Base-by-base conservation (phyloP, 2,797 vertebrate species). In the Buphagus erythrorhynchus region DNA sequence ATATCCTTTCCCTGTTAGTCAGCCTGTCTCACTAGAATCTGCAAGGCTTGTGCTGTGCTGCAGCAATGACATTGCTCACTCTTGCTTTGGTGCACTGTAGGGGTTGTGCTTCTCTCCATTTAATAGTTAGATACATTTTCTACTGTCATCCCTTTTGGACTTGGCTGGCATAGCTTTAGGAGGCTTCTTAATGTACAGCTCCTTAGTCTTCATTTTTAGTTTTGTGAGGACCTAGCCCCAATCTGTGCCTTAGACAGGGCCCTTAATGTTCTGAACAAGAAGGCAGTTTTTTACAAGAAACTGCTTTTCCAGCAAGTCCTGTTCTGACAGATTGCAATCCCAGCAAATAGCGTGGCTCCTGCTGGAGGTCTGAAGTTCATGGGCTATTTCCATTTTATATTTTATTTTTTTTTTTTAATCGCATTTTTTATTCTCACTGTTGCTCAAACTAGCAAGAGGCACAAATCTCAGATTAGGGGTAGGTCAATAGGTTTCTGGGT, bases 11-110 rank as follows among this genome's bases (percentile, higher is more conserved):
- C 84, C 89, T 6, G 36, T 54, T 68, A 79, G 69, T 38, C 86
- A 92, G 91, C 81, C 88, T 91, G 91, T 80, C 92, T 96, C 94
- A 66, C 96, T 86, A 96, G 72, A 95, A 86, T 1, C 86, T 59
- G 90, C 59, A 10, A 54, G 79, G 46, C 42, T 68, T 22, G 48
- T 19, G 25, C 72, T 28, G 62, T 38, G 83, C 86, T 2, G 4
- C 38, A 57, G 77, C 72, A n/a, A 1, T 45, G 79, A 35, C 55
- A 45, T 5, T 38, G 49, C 66, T 85, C 61, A 2, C 72, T 68
- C 71, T 29, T 40, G 31, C 83, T 82, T 18, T 21, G 33, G n/a
- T 9, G 49, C 8, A 1, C 54, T 42, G 26, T 5, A 25, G 68
- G 84, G 67, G 51, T 72, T 76, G 14, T 67, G 52, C 65, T 87